These are phyloP conservation scores for Anastrepha obliqua DNA, from an alignment of 1,140 invertebrate genomes.

Conservation along the genomic window DNA sequence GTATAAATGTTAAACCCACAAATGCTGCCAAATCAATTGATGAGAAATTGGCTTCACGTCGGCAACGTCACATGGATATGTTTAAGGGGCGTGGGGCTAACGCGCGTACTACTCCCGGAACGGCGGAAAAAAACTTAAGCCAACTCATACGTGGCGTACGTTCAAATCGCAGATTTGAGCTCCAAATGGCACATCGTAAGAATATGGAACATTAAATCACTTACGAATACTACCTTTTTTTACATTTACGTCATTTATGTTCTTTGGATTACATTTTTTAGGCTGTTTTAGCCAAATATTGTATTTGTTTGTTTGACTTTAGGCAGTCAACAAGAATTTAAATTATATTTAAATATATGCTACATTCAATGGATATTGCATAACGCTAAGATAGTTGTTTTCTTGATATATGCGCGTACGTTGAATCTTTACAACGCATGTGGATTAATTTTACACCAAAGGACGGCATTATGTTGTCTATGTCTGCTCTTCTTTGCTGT, in stretches of 20 bases:
- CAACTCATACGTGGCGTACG: constrained; percentile 77
- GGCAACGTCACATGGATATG: constrained; percentile 68
- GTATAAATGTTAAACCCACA: background rate
- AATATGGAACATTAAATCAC: constrained; percentile 60
- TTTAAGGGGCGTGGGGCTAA: constrained; percentile 62
- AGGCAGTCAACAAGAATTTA: background rate
- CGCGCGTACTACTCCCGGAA: constrained; percentile 64
- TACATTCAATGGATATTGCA: background rate
- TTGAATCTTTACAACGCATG: too few species aligned
- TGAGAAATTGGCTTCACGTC: constrained; percentile 60
- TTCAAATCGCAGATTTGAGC: constrained; percentile 80
- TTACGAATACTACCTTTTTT: background rate
- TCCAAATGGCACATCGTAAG: constrained; percentile 78
- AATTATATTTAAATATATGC: background rate
- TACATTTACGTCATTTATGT: background rate
- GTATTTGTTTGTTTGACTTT: background rate
- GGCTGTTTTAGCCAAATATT: background rate
- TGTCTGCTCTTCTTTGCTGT: background rate
- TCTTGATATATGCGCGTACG: too few species aligned
- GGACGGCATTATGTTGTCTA: background rate
- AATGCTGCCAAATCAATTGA: background rate
- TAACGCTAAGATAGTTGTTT: background rate
- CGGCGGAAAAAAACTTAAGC: constrained; percentile 63
- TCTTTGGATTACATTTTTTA: background rate
- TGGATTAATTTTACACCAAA: too few species aligned